Conservation (phyloP, 2,888 invertebrate species). For the Blastobasis adustella region DNA sequence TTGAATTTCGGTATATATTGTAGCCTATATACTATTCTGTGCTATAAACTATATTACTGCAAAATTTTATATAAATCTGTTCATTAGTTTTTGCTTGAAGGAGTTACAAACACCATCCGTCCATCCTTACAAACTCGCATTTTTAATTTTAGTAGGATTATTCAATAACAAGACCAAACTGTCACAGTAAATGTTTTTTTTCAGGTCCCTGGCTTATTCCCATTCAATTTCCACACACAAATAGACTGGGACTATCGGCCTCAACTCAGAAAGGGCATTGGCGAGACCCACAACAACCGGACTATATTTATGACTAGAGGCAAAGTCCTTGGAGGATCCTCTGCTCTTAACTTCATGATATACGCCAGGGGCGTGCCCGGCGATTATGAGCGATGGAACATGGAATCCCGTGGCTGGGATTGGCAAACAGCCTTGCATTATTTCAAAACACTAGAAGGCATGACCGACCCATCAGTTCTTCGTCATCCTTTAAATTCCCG, state of each 20-base stretch:
- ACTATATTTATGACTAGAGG: conserved; percentile 26
- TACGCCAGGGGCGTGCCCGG: conserved; percentile 36
- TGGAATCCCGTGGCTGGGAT: conserved; percentile 36
- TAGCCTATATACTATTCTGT: no score
- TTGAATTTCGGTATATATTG: no score
- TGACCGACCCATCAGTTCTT: conserved; percentile 32
- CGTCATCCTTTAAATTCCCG: conserved; percentile 22
- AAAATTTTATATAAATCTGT: no score
- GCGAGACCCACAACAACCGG: conserved; percentile 24
- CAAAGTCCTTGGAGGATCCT: conserved; percentile 41
- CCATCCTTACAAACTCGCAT: no score
- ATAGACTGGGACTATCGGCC: conserved; percentile 38
- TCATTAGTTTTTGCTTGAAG: no score
- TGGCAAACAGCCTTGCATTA: conserved; percentile 36
- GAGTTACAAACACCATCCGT: no score
- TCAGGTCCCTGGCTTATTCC: conserved; percentile 37
- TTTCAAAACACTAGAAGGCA: conserved; percentile 41
- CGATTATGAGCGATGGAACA: conserved; percentile 39
- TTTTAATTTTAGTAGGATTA: not conserved
- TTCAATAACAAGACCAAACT: not conserved
- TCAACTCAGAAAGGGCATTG: conserved; percentile 24
- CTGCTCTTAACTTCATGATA: conserved; percentile 38
- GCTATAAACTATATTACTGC: no score
- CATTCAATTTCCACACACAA: conserved; percentile 27
- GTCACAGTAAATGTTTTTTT: conserved; percentile 10